Evolutionary conservation across 2,888 invertebrate species (phyloP).

Genomic region (Caenorhabditis virilis): DNA sequence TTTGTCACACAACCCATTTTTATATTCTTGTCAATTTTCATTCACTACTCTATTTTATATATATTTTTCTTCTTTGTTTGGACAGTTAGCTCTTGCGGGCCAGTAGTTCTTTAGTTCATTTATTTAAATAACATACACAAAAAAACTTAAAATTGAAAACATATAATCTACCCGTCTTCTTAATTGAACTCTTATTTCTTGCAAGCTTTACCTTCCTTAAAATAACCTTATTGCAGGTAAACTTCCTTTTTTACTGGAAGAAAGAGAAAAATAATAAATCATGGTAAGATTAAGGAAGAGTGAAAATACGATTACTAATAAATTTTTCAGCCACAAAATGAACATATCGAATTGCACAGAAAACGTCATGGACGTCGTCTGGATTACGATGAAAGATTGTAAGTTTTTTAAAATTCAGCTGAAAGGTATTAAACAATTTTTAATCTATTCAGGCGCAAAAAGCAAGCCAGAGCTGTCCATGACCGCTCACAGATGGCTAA

Average conservation of each 20-base stretch:
- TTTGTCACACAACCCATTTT: too few species aligned
- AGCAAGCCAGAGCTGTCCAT: conserved; percentile 91
- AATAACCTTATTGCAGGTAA: not conserved
- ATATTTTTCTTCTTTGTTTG: not conserved
- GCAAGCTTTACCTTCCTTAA: not conserved
- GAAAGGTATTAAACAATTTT: not conserved
- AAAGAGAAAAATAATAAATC: too few species aligned
- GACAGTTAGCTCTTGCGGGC: too few species aligned
- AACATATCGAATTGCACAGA: conserved; percentile 96
- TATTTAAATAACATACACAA: too few species aligned
- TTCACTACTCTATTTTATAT: too few species aligned
- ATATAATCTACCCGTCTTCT: not conserved
- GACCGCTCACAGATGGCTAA: conserved; percentile 87
- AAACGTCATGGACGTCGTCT: conserved; percentile 93
- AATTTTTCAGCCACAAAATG: conserved; percentile 85
- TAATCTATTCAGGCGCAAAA: conserved; percentile 83
- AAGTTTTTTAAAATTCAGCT: conserved; percentile 35
- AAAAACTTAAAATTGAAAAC: too few species aligned
- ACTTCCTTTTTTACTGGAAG: not conserved
- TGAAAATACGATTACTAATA: too few species aligned
- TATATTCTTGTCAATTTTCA: too few species aligned
- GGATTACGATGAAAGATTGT: conserved; percentile 93
- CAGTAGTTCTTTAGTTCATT: too few species aligned
- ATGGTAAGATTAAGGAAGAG: too few species aligned
- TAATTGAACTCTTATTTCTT: not conserved